These are phyloP conservation scores for Drosophila suzukii DNA, from an alignment of 1,140 invertebrate genomes.

Conservation along the genomic window DNA sequence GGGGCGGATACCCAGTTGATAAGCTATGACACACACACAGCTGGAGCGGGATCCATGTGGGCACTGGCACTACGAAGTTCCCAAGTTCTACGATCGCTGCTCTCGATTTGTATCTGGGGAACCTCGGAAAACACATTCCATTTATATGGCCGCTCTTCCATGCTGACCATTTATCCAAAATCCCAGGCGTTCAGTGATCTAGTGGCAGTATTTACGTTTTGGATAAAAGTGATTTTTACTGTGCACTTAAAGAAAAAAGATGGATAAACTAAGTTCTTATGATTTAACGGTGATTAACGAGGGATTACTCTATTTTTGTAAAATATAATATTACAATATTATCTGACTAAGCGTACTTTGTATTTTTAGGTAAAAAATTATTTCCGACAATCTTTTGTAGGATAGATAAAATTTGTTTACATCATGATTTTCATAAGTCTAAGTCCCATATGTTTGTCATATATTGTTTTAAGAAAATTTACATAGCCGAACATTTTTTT, in stretches of 20 bases:
- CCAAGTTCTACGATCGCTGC: slow-evolving; percentile 5
- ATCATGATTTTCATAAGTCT: too few species aligned
- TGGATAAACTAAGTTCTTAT: neutral
- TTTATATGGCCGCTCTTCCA: slow-evolving; percentile 51
- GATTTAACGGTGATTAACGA: neutral
- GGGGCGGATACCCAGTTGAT: slow-evolving; percentile 30
- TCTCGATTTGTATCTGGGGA: slow-evolving; percentile 2
- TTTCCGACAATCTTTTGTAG: too few species aligned
- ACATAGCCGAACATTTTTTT: too few species aligned
- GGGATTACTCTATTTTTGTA: too few species aligned
- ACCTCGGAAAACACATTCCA: slow-evolving; percentile 35
- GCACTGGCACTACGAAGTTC: neutral
- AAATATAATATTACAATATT: too few species aligned
- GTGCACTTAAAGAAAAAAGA: slow-evolving; percentile 46
- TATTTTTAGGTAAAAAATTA: too few species aligned
- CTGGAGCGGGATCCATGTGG: slow-evolving; percentile 8
- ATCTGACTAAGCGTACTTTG: too few species aligned
- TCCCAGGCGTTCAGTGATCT: slow-evolving; percentile 71
- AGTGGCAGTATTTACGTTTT: slow-evolving; percentile 52
- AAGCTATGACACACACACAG: slow-evolving; percentile 41
- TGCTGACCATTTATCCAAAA: slow-evolving; percentile 72
- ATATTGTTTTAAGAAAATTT: too few species aligned
- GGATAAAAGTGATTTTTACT: slow-evolving; percentile 57
- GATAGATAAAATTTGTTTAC: too few species aligned
- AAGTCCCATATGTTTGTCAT: too few species aligned